Percentiles rank a stretch among this genome's conserved stretches.
Conservation (phyloP, 1,140 invertebrate species). For the Drosophila persimilis region DNA sequence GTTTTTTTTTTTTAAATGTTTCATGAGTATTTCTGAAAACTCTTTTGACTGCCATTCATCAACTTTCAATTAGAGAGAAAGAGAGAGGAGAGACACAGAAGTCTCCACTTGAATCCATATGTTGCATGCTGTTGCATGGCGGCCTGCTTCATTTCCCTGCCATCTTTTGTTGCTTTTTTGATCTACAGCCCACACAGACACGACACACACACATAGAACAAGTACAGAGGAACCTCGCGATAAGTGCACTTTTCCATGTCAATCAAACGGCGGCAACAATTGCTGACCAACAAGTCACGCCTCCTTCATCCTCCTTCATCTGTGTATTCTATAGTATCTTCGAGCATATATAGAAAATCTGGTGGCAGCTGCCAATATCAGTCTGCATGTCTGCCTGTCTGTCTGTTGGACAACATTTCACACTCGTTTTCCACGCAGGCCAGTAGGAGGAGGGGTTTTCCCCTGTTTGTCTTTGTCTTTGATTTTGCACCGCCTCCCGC, state of each 20-base stretch:
- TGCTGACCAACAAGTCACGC: constrained; percentile 53
- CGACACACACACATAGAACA: background rate
- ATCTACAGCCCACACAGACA: constrained; percentile 31
- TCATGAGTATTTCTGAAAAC: no score
- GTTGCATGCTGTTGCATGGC: constrained; percentile 14
- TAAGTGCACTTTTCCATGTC: constrained; percentile 40
- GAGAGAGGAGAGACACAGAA: background rate
- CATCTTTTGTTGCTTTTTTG: constrained; percentile 15
- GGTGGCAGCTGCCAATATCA: constrained; percentile 50
- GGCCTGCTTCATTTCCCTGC: constrained; percentile 2
- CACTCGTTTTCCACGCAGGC: constrained; percentile 30
- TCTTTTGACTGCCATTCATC: constrained; percentile 24
- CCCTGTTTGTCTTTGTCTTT: constrained; percentile 30
- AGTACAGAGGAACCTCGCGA: constrained; percentile 16
- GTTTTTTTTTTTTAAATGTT: no score
- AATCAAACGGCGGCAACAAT: constrained; percentile 25
- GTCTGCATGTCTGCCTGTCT: constrained; percentile 22
- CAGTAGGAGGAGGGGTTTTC: constrained; percentile 17
- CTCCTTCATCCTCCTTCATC: constrained; percentile 25
- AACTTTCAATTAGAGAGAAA: constrained; percentile 28
- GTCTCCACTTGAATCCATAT: constrained; percentile 9
- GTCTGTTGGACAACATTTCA: constrained; percentile 35
- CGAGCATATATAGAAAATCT: constrained; percentile 26
- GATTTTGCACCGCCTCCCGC: constrained; percentile 32
- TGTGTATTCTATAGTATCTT: background rate